These are phyloP conservation scores for Drosophila percnosoma DNA, from an alignment of 2,888 invertebrate genomes.

Conservation along the genomic window DNA sequence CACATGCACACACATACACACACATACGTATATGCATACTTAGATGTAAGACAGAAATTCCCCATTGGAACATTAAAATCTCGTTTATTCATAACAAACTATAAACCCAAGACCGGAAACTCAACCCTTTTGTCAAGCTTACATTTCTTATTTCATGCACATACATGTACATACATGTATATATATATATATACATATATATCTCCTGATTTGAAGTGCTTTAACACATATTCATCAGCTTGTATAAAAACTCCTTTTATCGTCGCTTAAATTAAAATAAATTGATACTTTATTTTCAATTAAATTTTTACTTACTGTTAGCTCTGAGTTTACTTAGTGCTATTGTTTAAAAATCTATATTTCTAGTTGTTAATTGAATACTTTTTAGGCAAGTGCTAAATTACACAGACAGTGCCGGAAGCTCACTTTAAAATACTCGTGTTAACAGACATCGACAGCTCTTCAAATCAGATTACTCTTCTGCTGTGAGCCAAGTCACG, in stretches of 20 bases:
- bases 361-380: background rate
- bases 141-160: slow-evolving; percentile 55
- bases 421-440: background rate
- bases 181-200: background rate
- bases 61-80: slow-evolving; percentile 84
- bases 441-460: slow-evolving; percentile 4
- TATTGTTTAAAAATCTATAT: background rate
- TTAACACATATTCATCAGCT: background rate
- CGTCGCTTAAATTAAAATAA: background rate
- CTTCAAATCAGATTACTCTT: slow-evolving; percentile 15
- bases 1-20: slow-evolving; percentile 1
- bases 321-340: background rate
- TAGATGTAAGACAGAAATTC: slow-evolving; percentile 60
- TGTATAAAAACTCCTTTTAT: background rate
- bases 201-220: background rate
- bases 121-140: slow-evolving; percentile 61
- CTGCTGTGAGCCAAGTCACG: background rate
- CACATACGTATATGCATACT: slow-evolving; percentile 17
- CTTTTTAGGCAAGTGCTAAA: background rate
- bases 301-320: background rate
- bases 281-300: background rate
- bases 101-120: slow-evolving; percentile 37
- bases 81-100: slow-evolving; percentile 73
- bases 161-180: background rate
- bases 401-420: background rate